Base-by-base conservation (phyloP, 2,797 vertebrate genomes). In the Lutjanus argentimaculatus region DNA sequence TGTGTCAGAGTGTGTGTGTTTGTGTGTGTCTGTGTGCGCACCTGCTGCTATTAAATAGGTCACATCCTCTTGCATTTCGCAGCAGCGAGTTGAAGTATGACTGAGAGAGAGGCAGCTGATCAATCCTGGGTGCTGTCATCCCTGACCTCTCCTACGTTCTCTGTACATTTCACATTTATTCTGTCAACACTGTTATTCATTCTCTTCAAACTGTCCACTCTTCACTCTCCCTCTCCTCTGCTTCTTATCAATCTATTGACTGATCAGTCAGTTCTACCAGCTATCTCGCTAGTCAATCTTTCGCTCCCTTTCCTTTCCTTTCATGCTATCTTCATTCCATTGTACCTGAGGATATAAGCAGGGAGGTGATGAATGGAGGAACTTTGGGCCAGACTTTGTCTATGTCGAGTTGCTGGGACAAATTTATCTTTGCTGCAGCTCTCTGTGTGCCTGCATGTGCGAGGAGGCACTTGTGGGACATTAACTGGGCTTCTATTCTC, bases 11-110 rank as follows among this genome's bases (percentile, higher is more conserved):
- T 42, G 52, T 43, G 0, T 22, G 15, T 72, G 49, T 58, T 16
- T 68, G 72, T 72, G 59, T 77, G 71, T 45, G 52, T 72, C 48
- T 59, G 59, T 69, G 72, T 36, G 67, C 42, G 36, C 63, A 84
- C 80, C 81, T 56, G 77, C 73, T 68, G 67, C 82, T 85, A 72
- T 85, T 86, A 94, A 95, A 87, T 94, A 89, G 95, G 95, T 95
- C 95, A 94, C 63, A 59, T 86, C 84, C 75, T 72, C 75, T 82
- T 17, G 14, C 25, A 16, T 73, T 83, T 90, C 8, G 25, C 65
- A 80, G 75, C 21, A 2, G 48, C 4, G 70, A 66, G 66, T 75
- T 81, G 61, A 86, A 73, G 74, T 75, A 67, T 67, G 83, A 82
- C 36, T 49, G 25, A 59, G 7, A 48, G 68, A 21, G 59, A 61